Percentiles rank a stretch among this genome's conserved stretches.
Evolutionary conservation across 2,888 invertebrate species (phyloP).

Genomic region (Iselma pallidipennis): DNA sequence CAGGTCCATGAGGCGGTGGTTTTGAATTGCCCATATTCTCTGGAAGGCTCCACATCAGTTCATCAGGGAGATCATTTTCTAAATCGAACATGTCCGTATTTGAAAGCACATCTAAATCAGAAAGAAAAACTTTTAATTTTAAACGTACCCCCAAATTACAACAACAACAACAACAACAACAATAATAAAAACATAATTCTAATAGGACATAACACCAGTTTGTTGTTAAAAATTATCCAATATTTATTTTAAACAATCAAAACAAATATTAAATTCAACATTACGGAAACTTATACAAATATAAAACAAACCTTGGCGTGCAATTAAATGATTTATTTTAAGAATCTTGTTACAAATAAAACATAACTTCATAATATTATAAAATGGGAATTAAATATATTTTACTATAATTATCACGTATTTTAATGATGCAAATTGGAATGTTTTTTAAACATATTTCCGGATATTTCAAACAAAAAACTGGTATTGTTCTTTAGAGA

Average conservation of each 20-base stretch:
- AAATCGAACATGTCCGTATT: slow-evolving; percentile 86
- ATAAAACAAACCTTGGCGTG: too few relatives aligned
- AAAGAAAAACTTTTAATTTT: slow-evolving; percentile 25
- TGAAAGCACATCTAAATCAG: slow-evolving; percentile 73
- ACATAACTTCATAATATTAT: too few relatives aligned
- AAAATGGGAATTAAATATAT: too few relatives aligned
- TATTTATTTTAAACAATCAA: neutral
- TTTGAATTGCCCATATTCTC: slow-evolving; percentile 62
- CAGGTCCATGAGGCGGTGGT: slow-evolving; percentile 82
- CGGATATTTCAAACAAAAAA: neutral
- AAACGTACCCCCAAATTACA: too few relatives aligned
- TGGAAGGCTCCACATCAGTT: slow-evolving; percentile 76
- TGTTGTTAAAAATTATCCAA: neutral
- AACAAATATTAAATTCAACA: too few relatives aligned
- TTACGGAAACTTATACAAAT: too few relatives aligned
- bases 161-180: neutral
- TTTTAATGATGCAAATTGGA: too few relatives aligned
- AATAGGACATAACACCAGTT: neutral
- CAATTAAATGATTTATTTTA: too few relatives aligned
- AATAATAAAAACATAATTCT: slow-evolving; percentile 7
- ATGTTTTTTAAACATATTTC: neutral
- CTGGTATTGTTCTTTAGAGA: neutral
- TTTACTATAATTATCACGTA: too few relatives aligned
- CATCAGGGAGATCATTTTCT: slow-evolving; percentile 91
- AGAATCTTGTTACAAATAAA: too few relatives aligned